A percentile compares a stretch with the other conserved stretches of the same genome.
phyloP scores from a whole-genome alignment of 2,113 vertebrate species.

The Rhinolophus sinicus region DNA sequence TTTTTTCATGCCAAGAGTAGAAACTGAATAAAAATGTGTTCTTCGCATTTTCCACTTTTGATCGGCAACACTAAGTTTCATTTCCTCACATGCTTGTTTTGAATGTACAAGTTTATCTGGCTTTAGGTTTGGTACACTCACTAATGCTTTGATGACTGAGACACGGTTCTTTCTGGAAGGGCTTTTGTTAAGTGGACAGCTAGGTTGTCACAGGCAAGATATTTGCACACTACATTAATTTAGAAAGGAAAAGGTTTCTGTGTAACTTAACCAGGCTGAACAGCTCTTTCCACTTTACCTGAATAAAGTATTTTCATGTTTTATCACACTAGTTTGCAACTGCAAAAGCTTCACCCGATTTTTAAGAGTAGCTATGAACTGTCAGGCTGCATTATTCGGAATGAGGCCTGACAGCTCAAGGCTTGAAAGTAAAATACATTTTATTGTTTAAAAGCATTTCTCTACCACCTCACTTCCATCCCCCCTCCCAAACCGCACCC shows the following conservation, averaged over 20 bases:
- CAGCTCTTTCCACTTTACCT: conserved; percentile 69
- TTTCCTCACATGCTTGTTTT: conserved; percentile 23
- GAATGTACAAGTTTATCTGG: conserved; percentile 53
- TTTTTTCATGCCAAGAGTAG: conserved; percentile 8
- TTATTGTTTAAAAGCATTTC: conserved; percentile 82
- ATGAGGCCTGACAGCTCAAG: conserved; percentile 76
- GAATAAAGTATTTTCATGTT: conserved; percentile 81
- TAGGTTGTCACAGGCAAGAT: conserved; percentile 56
- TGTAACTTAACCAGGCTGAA: conserved; percentile 64
- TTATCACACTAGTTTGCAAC: conserved; percentile 79
- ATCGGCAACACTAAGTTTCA: conserved; percentile 17
- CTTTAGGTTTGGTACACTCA: not conserved
- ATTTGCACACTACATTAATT: conserved; percentile 77
- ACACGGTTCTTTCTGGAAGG: conserved; percentile 41
- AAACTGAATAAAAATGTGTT: not conserved
- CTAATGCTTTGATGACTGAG: conserved; percentile 65
- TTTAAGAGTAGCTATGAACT: conserved; percentile 80
- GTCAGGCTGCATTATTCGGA: conserved; percentile 74
- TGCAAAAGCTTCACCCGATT: conserved; percentile 62
- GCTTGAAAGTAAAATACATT: conserved; percentile 78
- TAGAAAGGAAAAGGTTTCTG: conserved; percentile 71
- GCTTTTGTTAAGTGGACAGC: conserved; percentile 73
- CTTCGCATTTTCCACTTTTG: conserved; percentile 14
- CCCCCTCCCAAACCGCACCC: not conserved
- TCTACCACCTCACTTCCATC: conserved; percentile 51